Evolutionary conservation across 2,113 vertebrate species (phyloP).

Genomic region (Dasyprocta punctata): DNA sequence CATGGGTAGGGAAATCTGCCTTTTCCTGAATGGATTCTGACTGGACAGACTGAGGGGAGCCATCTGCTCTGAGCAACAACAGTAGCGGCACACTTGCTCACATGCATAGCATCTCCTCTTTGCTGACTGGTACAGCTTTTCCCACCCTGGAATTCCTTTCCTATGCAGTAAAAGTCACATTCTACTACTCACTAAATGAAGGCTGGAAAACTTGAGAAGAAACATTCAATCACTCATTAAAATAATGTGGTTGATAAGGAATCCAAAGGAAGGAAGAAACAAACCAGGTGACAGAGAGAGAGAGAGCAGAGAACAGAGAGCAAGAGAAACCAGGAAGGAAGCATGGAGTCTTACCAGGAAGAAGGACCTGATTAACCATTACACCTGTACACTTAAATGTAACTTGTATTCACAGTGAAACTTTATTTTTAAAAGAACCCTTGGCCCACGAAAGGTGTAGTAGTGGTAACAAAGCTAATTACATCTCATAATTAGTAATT

Average conservation of each 20-base stretch:
- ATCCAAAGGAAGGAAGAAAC: slow-evolving; percentile 16
- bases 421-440: slow-evolving; percentile 66
- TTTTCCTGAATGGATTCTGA: slow-evolving; percentile 58
- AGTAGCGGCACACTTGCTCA: neutral
- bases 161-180: neutral
- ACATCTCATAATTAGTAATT: slow-evolving; percentile 96
- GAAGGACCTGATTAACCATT: neutral
- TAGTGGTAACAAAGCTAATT: slow-evolving; percentile 91
- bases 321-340: neutral
- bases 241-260: neutral
- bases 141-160: neutral
- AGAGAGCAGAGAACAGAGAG: neutral
- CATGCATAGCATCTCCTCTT: neutral
- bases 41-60: neutral
- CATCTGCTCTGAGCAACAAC: neutral
- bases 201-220: neutral
- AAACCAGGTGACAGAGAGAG: neutral
- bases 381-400: neutral
- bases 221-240: neutral
- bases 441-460: slow-evolving; percentile 82
- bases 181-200: neutral
- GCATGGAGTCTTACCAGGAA: neutral
- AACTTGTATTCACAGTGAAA: slow-evolving; percentile 59
- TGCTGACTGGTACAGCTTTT: neutral
- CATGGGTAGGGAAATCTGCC: slow-evolving; percentile 22